These are phyloP conservation scores for Icerya purchasi DNA, from an alignment of 2,888 invertebrate species.

Conservation along the genomic window DNA sequence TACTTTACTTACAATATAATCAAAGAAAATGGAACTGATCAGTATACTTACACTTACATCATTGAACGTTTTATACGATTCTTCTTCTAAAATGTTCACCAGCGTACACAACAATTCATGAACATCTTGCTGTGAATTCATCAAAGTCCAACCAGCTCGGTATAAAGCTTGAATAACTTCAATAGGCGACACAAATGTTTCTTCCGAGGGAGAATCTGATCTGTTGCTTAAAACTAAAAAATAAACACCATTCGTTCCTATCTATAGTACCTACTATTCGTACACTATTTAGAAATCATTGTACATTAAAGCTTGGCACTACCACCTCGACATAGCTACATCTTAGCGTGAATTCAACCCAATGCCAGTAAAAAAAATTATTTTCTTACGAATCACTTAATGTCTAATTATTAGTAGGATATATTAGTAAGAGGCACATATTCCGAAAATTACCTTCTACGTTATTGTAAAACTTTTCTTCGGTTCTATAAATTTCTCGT, in stretches of 20 bases:
- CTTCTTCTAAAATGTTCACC: slow-evolving; percentile 74
- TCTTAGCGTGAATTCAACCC: too few species aligned
- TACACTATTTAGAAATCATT: neutral
- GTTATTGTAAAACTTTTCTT: too few species aligned
- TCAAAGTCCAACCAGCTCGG: slow-evolving; percentile 64
- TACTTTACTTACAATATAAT: neutral
- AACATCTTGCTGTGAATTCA: slow-evolving; percentile 78
- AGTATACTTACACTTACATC: slow-evolving; percentile 10
- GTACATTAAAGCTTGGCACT: neutral
- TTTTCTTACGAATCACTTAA: too few species aligned
- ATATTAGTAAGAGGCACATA: too few species aligned
- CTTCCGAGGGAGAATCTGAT: slow-evolving; percentile 11
- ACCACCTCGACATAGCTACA: too few species aligned
- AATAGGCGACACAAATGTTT: slow-evolving; percentile 35
- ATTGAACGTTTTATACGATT: slow-evolving; percentile 26
- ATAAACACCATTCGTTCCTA: too few species aligned
- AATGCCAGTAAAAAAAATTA: too few species aligned
- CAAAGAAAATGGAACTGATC: too few species aligned
- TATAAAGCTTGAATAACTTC: slow-evolving; percentile 52
- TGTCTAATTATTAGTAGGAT: too few species aligned
- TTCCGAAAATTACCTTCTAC: too few species aligned
- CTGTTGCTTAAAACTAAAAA: slow-evolving; percentile 37
- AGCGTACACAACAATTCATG: slow-evolving; percentile 81
- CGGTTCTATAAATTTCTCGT: too few species aligned
- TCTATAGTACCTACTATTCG: too few species aligned